Conservation (phyloP, 2,888 invertebrate species). For the Coelogynopora nodosa region DNA sequence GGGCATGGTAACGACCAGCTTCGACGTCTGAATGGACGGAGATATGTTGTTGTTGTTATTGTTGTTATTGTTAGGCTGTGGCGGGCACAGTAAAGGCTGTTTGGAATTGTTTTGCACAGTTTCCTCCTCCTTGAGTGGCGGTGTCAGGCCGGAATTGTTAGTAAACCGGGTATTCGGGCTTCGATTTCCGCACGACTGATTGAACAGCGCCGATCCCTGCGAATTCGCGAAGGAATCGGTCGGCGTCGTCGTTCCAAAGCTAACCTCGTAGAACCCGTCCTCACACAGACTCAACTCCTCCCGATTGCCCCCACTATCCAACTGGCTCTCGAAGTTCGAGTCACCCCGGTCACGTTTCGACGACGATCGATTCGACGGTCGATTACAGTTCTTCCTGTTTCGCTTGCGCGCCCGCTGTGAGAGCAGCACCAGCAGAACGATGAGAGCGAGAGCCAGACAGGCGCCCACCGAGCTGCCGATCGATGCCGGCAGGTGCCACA, state of each 20-base stretch:
- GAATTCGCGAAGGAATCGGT: constrained; percentile 2
- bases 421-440: not conserved
- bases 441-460: not conserved
- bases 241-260: not conserved
- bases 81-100: not conserved
- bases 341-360: not conserved
- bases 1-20: not conserved
- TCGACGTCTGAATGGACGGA: not conserved
- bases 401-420: not conserved
- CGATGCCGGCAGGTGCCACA: constrained; percentile 24
- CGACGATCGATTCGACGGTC: not conserved
- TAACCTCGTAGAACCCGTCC: constrained; percentile 8
- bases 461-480: constrained; percentile 31
- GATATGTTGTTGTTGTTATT: not conserved
- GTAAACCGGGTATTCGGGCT: not conserved
- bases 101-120: not conserved
- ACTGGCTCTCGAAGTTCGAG: not conserved
- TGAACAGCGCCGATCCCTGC: not conserved
- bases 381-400: not conserved
- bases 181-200: not conserved
- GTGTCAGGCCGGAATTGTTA: not conserved
- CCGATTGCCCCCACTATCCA: not conserved
- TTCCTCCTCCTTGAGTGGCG: constrained; percentile 2
- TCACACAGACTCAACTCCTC: constrained; percentile 11
- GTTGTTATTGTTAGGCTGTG: not conserved